Evolutionary conservation across 2,888 invertebrate species (phyloP).

Genomic region (Macaria liturata): DNA sequence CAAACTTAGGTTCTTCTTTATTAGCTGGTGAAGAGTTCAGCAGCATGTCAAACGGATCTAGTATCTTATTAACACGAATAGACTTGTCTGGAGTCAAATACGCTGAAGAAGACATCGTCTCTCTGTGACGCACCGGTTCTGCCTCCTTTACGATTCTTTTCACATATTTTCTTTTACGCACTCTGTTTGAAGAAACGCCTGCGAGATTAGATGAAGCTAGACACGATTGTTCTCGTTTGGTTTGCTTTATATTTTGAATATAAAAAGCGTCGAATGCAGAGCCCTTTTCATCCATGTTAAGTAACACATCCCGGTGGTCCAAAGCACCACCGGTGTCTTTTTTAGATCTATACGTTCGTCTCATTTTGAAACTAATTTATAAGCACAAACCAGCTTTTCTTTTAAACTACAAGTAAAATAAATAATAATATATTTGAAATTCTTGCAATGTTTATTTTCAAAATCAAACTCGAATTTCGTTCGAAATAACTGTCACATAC

Average conservation of each 20-base stretch:
- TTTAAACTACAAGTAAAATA: neutral
- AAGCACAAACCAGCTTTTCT: neutral
- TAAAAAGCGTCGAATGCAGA: conserved; percentile 72
- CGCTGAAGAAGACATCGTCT: conserved; percentile 47
- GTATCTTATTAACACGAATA: conserved; percentile 64
- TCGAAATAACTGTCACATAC: conserved; percentile 13
- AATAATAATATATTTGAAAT: neutral
- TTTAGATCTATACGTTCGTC: conserved; percentile 69
- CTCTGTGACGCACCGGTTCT: conserved; percentile 38
- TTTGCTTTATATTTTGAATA: conserved; percentile 74
- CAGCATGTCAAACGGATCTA: conserved; percentile 70
- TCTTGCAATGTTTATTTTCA: neutral
- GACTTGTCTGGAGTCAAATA: conserved; percentile 75
- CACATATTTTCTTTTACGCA: conserved; percentile 71
- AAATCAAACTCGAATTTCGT: neutral
- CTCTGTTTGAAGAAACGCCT: conserved; percentile 53
- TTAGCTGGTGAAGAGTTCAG: conserved; percentile 53
- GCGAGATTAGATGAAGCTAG: conserved; percentile 51
- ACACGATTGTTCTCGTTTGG: conserved; percentile 67
- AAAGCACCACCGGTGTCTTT: conserved; percentile 57
- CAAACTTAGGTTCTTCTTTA: conserved; percentile 22
- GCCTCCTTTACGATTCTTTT: conserved; percentile 64
- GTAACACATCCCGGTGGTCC: conserved; percentile 61
- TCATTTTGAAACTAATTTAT: conserved; percentile 45
- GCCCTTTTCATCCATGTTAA: conserved; percentile 60